Base-by-base conservation (phyloP, 2,797 vertebrate genomes). In the Hippocampus kuda region DNA sequence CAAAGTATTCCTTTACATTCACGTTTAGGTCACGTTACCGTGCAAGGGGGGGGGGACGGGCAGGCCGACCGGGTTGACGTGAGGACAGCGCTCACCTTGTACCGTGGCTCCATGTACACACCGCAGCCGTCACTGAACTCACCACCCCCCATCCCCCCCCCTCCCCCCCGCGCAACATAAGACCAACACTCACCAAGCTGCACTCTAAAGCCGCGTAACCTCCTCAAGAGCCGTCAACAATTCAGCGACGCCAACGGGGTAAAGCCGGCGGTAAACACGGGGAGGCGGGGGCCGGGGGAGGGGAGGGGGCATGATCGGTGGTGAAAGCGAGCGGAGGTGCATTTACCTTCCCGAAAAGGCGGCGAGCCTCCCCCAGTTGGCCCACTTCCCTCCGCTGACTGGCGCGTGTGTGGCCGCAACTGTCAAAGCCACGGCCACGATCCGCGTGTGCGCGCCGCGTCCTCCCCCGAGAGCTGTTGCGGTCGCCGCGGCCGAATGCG, bases 21-120 rank as follows among this genome's bases (percentile, higher is more conserved):
- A 54, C 60, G 67, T 49, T 27, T 30, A 42, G 65, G 70, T 66
- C 65, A 53, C 5, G 27, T 66, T 65, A 64, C 42, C 54, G 71
- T 42, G n/a, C 44, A 60, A n/a, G n/a, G n/a, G n/a, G n/a, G n/a
- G n/a, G 73, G 68, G 38, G 38, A 48, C 67, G 64, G 9, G 51
- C 30, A 20, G 24, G 65, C 49, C 46, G 48, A 71, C 69, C 63
- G 83, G 80, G 83, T 84, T 87, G 83, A 86, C 79, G 59, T 75
- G 84, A 85, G 83, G 87, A 86, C 87, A 86, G 65, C 74, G 2
- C 81, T 85, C 77, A 69, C 78, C 81, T 78, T 80, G 71, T 76
- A 26, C 77, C 74, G 75, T 70, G 70, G 72, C 65, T 68, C 68
- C 66, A 16, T 64, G 61, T 20, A 34, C 34, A 34, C 41, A 27